These are phyloP conservation scores for Phalacrocorax pelagicus DNA, from an alignment of 2,113 vertebrate genomes.

Conservation along the genomic window DNA sequence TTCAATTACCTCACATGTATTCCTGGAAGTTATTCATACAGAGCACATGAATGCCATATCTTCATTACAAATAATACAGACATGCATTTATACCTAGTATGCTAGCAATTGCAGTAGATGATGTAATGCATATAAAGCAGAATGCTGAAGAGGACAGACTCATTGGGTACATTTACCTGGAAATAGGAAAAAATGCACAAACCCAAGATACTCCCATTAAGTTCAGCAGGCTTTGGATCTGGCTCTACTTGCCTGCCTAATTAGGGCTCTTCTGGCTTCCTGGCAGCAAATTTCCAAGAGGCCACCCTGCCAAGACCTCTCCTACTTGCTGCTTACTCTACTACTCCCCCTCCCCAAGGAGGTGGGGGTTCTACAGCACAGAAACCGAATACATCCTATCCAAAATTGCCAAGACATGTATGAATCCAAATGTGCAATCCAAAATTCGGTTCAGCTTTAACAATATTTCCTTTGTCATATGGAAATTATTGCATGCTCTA, in stretches of 20 bases:
- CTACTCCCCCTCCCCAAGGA: conserved; percentile 53
- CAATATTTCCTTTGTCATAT: conserved; percentile 36
- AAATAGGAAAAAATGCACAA: not conserved
- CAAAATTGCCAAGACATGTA: conserved; percentile 16
- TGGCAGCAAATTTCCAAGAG: not conserved
- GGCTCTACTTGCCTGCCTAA: conserved; percentile 2
- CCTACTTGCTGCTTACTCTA: conserved; percentile 45
- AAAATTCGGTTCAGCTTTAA: not conserved
- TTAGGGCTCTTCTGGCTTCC: not conserved
- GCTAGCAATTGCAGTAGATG: not conserved
- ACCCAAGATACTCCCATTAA: not conserved
- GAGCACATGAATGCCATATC: not conserved
- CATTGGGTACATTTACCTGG: not conserved
- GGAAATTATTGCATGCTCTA: conserved; percentile 11
- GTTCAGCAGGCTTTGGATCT: conserved; percentile 1
- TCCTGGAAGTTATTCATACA: not conserved
- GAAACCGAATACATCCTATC: conserved; percentile 34
- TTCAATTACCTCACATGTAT: not conserved
- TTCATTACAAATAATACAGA: not conserved
- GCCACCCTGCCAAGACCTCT: conserved; percentile 44
- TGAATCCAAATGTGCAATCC: conserved; percentile 23
- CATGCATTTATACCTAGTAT: not conserved
- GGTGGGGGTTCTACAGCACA: conserved; percentile 11
- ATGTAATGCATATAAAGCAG: not conserved
- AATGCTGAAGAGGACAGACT: not conserved